A percentile compares a stretch with the other conserved stretches of the same genome.
Conservation (phyloP, 2,113 vertebrate species). For the Xenotilapia flavipinnis region DNA sequence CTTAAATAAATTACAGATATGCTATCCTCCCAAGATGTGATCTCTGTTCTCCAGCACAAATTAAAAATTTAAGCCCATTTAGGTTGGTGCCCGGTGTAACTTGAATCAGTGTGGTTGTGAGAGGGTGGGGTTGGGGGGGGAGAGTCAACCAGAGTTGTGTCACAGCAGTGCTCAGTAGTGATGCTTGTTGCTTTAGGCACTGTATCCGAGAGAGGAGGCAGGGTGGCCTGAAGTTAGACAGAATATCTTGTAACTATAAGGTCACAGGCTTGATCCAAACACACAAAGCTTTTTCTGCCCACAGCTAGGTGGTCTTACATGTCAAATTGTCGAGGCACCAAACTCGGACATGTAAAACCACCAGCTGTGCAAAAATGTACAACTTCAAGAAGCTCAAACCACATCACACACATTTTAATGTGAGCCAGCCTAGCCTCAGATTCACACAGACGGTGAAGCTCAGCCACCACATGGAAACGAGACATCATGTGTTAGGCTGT, state of each 20-base stretch:
- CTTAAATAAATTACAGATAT: conserved; percentile 72
- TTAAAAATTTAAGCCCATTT: conserved; percentile 75
- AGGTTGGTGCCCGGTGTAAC: conserved; percentile 62
- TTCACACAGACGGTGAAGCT: background rate
- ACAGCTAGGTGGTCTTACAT: background rate
- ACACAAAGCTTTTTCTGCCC: background rate
- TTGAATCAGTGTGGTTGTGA: conserved; percentile 56
- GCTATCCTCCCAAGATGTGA: conserved; percentile 70
- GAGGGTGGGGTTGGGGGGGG: background rate
- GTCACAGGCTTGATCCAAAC: conserved; percentile 13
- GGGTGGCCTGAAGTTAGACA: conserved; percentile 4
- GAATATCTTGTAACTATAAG: conserved; percentile 30
- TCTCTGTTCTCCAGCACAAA: conserved; percentile 66
- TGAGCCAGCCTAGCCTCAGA: background rate
- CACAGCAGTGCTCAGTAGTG: conserved; percentile 34
- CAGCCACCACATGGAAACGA: background rate
- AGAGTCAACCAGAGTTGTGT: conserved; percentile 54
- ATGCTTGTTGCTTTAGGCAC: conserved; percentile 37
- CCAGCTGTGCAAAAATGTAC: background rate
- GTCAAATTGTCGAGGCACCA: conserved; percentile 13
- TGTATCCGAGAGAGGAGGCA: conserved; percentile 8
- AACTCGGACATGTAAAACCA: background rate
- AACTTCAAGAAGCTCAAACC: background rate
- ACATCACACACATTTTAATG: background rate
- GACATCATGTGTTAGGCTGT: background rate